Base-by-base conservation (phyloP, 2,888 invertebrate genomes). In the Andricus curvator region DNA sequence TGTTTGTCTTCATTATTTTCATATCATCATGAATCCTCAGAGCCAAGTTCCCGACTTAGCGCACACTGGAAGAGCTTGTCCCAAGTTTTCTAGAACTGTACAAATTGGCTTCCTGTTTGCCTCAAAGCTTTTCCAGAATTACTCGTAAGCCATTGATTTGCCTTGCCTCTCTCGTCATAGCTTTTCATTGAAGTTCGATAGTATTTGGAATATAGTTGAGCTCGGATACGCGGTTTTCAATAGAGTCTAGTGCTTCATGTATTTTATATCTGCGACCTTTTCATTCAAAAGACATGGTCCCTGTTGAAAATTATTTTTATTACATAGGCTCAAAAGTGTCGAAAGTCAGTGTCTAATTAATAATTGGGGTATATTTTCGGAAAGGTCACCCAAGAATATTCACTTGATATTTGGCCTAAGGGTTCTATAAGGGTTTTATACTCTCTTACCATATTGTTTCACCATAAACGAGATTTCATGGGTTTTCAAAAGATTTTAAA, bases 1-100 rank as follows among this genome's bases (percentile, higher is more conserved):
- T 83, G 83, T 84, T 84, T 84, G 80, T 84, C 83, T 83, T 83
- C 80, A 84, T 84, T 84, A 84, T 81, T 83, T 83, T 81, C 81
- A 78, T 81, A 84, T 84, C 83, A 83, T 83, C 81, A 84, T 78
- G 81, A 79, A 81, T 80, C 81, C 78, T 80, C 77, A 76, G 74
- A 80, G 83, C 83, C 84, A 84, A 84, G 81, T 81, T 81, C 74
- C 80, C 44, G 44, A 70, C 64, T 70, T 81, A 65, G 33, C 77
- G 20, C 56, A 62, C 25, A 25, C 15, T 77, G 66, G 20, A 82
- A 74, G 15, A n/a, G 51, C 13, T n/a, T 37, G n/a, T 13, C 20
- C 20, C 48, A 15, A 70, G 51, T 33, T 74, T 74, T 74, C 33
- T n/a, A 74, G 29, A 56, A 56, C 20, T 74, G 6, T 74, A 37